These are phyloP conservation scores for Drosophila rubida DNA, from an alignment of 2,888 invertebrate genomes.

Conservation along the genomic window DNA sequence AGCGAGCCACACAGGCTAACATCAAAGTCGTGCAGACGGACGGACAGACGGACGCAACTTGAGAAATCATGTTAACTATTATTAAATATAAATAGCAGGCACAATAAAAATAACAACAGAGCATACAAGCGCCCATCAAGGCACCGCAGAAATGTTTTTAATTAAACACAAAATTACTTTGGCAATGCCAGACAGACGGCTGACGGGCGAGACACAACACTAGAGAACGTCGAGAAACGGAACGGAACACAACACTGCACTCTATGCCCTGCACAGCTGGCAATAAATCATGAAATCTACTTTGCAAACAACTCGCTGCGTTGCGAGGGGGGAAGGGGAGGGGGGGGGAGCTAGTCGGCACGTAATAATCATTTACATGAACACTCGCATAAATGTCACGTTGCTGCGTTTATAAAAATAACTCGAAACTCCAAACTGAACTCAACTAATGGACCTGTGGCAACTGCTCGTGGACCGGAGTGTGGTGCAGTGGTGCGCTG, in stretches of 20 bases:
- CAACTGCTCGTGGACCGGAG: constrained; percentile 5
- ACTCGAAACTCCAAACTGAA: constrained; percentile 68
- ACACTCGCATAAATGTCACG: constrained; percentile 82
- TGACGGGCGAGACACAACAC: constrained; percentile 37
- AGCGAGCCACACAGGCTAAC: constrained; percentile 48
- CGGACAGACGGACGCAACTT: constrained; percentile 18
- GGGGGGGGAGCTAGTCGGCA: constrained; percentile 59
- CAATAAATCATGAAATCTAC: constrained; percentile 78
- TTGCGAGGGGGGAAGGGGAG: neutral
- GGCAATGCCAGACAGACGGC: constrained; percentile 57
- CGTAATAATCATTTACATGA: constrained; percentile 81
- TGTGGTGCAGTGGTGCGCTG: too few relatives aligned
- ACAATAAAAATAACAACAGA: constrained; percentile 49
- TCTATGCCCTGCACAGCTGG: constrained; percentile 21
- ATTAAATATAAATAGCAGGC: constrained; percentile 70
- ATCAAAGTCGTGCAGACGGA: constrained; percentile 71
- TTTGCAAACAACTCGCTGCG: constrained; percentile 60
- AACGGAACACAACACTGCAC: constrained; percentile 30
- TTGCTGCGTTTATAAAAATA: constrained; percentile 80
- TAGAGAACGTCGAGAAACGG: constrained; percentile 8
- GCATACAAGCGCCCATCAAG: constrained; percentile 75
- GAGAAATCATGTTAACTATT: constrained; percentile 77
- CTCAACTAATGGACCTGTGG: constrained; percentile 57
- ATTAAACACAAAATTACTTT: constrained; percentile 80
- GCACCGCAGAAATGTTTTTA: constrained; percentile 74